Conservation (phyloP, 2,797 vertebrate genomes). For the Ambastaia sidthimunki region DNA sequence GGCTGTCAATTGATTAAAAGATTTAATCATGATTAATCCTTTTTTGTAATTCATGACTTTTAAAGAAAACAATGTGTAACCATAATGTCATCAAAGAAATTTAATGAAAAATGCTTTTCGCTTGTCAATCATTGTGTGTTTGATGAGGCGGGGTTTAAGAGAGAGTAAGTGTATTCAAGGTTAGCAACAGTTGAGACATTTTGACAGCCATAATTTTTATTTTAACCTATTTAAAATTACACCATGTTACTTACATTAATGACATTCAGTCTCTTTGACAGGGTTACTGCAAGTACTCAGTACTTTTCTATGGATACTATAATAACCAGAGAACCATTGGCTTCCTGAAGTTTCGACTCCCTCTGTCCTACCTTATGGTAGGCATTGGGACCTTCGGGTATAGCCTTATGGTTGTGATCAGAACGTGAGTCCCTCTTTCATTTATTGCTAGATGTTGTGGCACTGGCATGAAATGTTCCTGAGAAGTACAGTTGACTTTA, state of each 20-base stretch:
- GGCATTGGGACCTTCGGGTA: slow-evolving; percentile 94
- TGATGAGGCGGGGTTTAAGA: neutral
- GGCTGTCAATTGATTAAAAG: neutral
- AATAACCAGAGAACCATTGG: slow-evolving; percentile 93
- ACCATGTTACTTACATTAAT: too few species aligned
- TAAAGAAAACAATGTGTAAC: too few species aligned
- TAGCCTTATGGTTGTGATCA: slow-evolving; percentile 96
- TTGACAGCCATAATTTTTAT: too few species aligned
- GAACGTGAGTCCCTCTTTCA: slow-evolving; percentile 87
- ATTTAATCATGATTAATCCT: too few species aligned
- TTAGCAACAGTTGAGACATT: too few species aligned
- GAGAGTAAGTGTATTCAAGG: too few species aligned
- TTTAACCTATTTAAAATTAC: too few species aligned
- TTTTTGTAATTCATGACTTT: too few species aligned
- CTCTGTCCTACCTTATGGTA: slow-evolving; percentile 97
- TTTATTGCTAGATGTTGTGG: slow-evolving; percentile 53
- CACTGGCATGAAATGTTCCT: slow-evolving; percentile 59
- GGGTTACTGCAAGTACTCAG: slow-evolving; percentile 97
- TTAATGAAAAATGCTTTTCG: neutral
- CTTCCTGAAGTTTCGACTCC: slow-evolving; percentile 91
- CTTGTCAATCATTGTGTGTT: neutral
- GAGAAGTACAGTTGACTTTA: neutral
- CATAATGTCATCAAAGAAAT: neutral
- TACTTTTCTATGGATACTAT: slow-evolving; percentile 96
- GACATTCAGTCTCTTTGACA: slow-evolving; percentile 62